Base-by-base conservation (phyloP, 2,797 vertebrate species). In the Molossus alvarezi region DNA sequence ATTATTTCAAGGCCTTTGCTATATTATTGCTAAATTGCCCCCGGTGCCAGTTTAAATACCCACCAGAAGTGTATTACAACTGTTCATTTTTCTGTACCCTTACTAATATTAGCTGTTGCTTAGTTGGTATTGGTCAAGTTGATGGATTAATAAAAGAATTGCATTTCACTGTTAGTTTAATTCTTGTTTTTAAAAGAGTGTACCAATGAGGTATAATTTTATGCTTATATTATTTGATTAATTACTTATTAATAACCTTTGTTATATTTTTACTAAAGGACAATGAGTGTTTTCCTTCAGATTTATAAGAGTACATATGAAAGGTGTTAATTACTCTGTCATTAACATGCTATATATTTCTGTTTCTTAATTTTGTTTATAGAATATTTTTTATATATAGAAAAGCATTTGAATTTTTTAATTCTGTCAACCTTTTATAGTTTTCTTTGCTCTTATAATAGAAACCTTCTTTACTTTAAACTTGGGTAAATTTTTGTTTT, bases 401-500 rank as follows among this genome's bases (percentile, higher is more conserved):
- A 64, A 25, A 72, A 83, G 27, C 37, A 91, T 48, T 72, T 95
- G 6, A 85, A 82, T 91, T 90, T 64, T 41, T 57, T 45, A 29
- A 89, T 83, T 91, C 69, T 83, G 45, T 88, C 8, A 23, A 0
- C 93, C 5, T 82, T 91, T 65, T 18, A 11, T 37, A 71, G 5
- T 79, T 95, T 88, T 90, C 15, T 45, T 95, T 85, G n/a, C 18
- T 69, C 0, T 88, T 62, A 53, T 9, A 29, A 97, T 93, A 92
- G 45, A 96, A 93, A 10, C 12, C 3, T 75, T 93, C 6, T 75
- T 93, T 71, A 83, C 12, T 27, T 23, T 94, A 48, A 88, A 6
- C 1, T 48, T 89, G 37, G 13, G 29, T 75, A 79, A 83, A 92
- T 95, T 97, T 37, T 48, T 97, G 41, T 77, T 90, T 96, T 97